Percentiles rank a stretch among this genome's conserved stretches.
These are phyloP conservation scores for Ips typographus DNA, from an alignment of 1,140 invertebrate species.

Conservation along the genomic window DNA sequence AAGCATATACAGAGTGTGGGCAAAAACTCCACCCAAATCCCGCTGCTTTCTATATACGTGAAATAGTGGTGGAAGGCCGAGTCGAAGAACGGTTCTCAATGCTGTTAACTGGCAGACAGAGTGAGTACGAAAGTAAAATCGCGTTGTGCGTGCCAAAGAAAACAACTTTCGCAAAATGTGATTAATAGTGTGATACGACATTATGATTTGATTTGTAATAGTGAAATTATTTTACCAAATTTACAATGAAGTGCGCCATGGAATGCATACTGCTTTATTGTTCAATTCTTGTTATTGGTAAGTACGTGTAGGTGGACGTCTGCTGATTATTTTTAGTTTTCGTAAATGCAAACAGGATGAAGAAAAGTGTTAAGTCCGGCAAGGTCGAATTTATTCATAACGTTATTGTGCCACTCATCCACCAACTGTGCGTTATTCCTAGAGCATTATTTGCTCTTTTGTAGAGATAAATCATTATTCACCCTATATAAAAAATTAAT, in stretches of 20 bases:
- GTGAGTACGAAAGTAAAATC: conserved; percentile 23
- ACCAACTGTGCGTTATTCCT: too few species aligned
- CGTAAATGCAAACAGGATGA: too few species aligned
- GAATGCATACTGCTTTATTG: conserved; percentile 12
- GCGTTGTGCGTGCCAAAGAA: conserved; percentile 19
- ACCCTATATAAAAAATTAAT: too few species aligned
- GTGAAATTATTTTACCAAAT: conserved; percentile 9
- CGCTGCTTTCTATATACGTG: conserved; percentile 24
- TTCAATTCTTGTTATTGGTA: conserved; percentile 21
- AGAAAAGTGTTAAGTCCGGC: too few species aligned
- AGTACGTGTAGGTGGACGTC: background rate
- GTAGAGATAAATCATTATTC: too few species aligned
- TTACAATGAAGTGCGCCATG: conserved; percentile 3
- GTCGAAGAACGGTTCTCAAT: conserved; percentile 22
- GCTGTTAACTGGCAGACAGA: background rate
- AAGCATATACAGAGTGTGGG: background rate
- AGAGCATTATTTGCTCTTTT: too few species aligned
- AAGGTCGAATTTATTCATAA: too few species aligned
- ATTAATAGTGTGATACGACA: conserved; percentile 9
- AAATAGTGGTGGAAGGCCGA: conserved; percentile 10
- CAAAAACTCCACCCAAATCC: conserved; percentile 17
- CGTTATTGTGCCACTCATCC: too few species aligned
- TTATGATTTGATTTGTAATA: conserved; percentile 2
- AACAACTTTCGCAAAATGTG: conserved; percentile 24
- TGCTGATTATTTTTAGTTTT: too few species aligned